A percentile compares a stretch with the other conserved stretches of the same genome.
Evolutionary conservation across 2,113 vertebrate species (phyloP).

Genomic region (Psittacula cyanocephala): DNA sequence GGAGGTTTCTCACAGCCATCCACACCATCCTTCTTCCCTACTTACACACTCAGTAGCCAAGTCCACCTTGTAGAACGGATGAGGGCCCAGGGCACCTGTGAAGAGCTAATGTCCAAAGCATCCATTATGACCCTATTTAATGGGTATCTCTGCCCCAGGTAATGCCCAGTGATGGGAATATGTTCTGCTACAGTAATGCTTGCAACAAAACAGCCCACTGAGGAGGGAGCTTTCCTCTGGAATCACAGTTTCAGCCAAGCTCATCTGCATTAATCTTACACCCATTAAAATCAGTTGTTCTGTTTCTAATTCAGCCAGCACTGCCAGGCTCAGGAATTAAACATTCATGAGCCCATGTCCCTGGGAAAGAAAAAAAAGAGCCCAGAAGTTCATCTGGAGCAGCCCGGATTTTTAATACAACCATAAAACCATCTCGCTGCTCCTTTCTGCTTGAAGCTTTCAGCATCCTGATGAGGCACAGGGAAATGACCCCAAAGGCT

Average conservation of each 20-base stretch:
- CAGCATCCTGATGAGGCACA: not conserved
- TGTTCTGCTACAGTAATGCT: not conserved
- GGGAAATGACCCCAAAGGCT: not conserved
- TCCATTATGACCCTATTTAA: not conserved
- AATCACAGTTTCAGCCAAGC: not conserved
- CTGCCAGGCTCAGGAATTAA: conserved; percentile 25
- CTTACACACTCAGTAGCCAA: fast-evolving
- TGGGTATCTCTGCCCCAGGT: not conserved
- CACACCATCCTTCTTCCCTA: not conserved
- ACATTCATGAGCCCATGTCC: conserved; percentile 17
- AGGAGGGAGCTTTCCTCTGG: not conserved
- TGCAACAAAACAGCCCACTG: not conserved
- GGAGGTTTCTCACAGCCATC: not conserved
- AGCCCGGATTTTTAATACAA: not conserved
- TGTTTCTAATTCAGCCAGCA: not conserved
- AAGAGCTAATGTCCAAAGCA: not conserved
- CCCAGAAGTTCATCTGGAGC: not conserved
- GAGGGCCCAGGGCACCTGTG: not conserved
- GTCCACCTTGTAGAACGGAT: not conserved
- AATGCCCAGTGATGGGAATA: not conserved
- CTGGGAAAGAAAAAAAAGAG: not conserved
- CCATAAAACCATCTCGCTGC: not conserved
- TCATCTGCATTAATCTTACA: conserved; percentile 45
- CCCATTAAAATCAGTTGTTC: conserved; percentile 50
- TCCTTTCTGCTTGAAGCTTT: not conserved